Base-by-base conservation (phyloP, 2,888 invertebrate genomes). In the Autographa pulchrina region DNA sequence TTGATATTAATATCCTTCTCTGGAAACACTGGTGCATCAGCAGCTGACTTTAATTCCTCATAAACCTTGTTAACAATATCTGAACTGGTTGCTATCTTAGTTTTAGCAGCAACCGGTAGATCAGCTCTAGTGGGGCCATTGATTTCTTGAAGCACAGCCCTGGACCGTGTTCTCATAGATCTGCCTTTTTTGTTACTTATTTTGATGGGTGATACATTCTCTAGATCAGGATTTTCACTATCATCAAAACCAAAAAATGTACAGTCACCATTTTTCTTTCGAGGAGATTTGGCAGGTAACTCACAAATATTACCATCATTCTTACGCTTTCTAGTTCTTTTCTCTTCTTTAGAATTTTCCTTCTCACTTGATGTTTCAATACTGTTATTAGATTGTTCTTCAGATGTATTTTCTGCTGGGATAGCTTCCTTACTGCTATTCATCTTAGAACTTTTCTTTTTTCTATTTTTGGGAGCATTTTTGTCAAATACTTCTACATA, bases 191-290 rank as follows among this genome's bases (percentile, higher is more conserved):
- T 87, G 11, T 84, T 83, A 35, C 82, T 71, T 0, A 60, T 77
- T 83, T 93, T 94, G 13, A 85, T 71, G 8, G 95, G 95, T 16
- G 92, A 92, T 16, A 93, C 73, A 90, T 96, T 96, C 72, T 96
- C 95, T 77, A 89, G 90, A 75, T 94, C 92, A 62, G 80, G 75
- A 75, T 87, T 87, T 38, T 92, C 92, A 78, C 86, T 93, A 14
- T 96, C 94, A 88, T 96, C 94, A 90, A 96, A 96, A 1, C 96
- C 96, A 85, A 96, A 96, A 75, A 89, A 95, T 74, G 93, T 93
- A 2, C 85, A 74, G 75, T 92, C 86, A 52, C 91, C 81, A 56
- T 89, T 87, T 25, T 86, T 79, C 62, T 86, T 86, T 6, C 71
- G 66, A 61, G 83, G 80, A 14, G 86, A 84, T 68, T 88, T 85